phyloP scores from a whole-genome alignment of 2,797 vertebrate species.

The Pangasius djambal region DNA sequence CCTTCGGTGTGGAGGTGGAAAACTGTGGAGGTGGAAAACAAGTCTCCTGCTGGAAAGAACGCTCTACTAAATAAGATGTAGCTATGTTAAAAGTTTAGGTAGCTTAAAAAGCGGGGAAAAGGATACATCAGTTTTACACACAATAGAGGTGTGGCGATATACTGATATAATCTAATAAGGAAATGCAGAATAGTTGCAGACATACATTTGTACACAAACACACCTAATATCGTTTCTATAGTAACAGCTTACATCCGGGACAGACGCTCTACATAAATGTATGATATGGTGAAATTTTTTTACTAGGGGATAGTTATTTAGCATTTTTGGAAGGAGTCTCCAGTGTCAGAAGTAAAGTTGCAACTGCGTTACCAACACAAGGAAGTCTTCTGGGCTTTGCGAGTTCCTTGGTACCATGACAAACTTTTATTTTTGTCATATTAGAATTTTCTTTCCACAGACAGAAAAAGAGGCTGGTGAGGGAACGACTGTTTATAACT shows the following conservation, averaged over 20 bases:
- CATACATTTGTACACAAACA: background rate
- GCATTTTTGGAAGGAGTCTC: background rate
- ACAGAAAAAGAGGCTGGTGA: background rate
- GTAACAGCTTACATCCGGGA: background rate
- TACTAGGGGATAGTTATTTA: background rate
- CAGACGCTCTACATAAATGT: no score
- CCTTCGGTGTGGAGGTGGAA: slow-evolving; percentile 35
- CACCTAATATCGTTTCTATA: background rate
- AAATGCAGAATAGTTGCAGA: background rate
- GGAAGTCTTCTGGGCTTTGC: background rate
- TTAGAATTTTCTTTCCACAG: background rate
- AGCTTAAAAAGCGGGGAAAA: background rate
- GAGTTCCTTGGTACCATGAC: background rate
- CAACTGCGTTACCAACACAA: background rate
- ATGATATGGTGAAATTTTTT: background rate
- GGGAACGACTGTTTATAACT: background rate
- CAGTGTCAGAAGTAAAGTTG: background rate
- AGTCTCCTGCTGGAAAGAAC: slow-evolving; percentile 1
- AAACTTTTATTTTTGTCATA: background rate
- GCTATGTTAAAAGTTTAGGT: slow-evolving; percentile 2
- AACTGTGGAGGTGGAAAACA: background rate
- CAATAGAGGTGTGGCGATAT: background rate
- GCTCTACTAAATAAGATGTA: background rate
- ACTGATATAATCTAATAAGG: background rate
- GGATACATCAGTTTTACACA: background rate